A percentile compares a stretch with the other conserved stretches of the same genome.
phyloP scores from a whole-genome alignment of 2,113 vertebrate genomes.

The Oncorhynchus gorbuscha region DNA sequence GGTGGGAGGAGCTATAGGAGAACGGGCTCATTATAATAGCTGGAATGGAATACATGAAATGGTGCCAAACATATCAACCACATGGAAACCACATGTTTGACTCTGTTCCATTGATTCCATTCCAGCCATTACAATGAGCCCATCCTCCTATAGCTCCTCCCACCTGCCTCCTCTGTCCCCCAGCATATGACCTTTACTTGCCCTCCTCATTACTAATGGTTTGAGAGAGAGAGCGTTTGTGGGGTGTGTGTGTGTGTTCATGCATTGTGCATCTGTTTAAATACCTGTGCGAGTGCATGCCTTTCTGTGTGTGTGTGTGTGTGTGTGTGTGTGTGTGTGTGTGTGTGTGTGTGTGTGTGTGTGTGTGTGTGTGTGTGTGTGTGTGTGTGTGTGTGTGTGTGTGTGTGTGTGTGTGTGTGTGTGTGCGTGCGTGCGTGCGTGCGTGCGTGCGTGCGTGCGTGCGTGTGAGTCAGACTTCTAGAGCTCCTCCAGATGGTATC shows the following conservation, averaged over 20 bases:
- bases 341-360: slow-evolving; percentile 10
- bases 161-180: no score
- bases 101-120: no score
- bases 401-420: slow-evolving; percentile 17
- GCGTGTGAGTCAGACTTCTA: slow-evolving; percentile 41
- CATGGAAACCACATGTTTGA: no score
- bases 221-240: not conserved
- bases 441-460: slow-evolving; percentile 21
- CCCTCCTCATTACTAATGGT: not conserved
- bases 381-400: slow-evolving; percentile 27
- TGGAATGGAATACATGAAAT: no score
- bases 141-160: no score
- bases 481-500: slow-evolving; percentile 64
- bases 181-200: not conserved
- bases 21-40: no score
- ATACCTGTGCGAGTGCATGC: not conserved
- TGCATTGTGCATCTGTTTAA: slow-evolving; percentile 20
- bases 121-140: no score
- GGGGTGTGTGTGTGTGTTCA: not conserved
- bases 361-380: slow-evolving; percentile 15
- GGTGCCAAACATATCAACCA: no score
- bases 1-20: no score
- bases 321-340: slow-evolving; percentile 15
- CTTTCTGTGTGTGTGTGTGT: not conserved
- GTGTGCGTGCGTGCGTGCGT: not conserved